Conservation (phyloP, 1,140 invertebrate genomes). For the Euwallacea fornicatus region DNA sequence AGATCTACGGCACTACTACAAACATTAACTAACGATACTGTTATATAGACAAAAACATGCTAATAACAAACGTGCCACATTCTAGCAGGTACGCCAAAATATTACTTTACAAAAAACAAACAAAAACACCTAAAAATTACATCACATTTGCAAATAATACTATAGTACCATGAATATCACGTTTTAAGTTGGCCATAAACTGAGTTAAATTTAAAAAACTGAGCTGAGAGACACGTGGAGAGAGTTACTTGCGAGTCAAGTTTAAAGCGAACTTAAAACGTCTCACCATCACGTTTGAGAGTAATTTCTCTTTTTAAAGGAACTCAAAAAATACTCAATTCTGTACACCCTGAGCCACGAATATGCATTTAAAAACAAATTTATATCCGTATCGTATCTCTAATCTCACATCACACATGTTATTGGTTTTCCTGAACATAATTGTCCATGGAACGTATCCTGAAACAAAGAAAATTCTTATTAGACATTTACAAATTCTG, state of each 20-base stretch:
- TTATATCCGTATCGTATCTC: constrained; percentile 19
- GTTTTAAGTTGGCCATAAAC: constrained; percentile 21
- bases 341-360: constrained; percentile 11
- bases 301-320: constrained; percentile 25
- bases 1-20: constrained; percentile 25
- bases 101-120: constrained; percentile 23
- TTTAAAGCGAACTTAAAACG: constrained; percentile 24
- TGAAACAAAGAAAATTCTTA: constrained; percentile 42
- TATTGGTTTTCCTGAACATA: constrained; percentile 25
- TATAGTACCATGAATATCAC: constrained; percentile 27
- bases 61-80: constrained; percentile 33
- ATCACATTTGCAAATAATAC: constrained; percentile 41
- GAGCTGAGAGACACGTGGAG: too few species aligned
- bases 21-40: constrained; percentile 26
- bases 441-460: constrained; percentile 32
- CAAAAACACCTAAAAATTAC: constrained; percentile 29
- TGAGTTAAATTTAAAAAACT: not conserved
- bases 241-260: not conserved
- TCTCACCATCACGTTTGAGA: not conserved
- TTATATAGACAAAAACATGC: constrained; percentile 27
- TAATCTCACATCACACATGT: constrained; percentile 37
- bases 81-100: constrained; percentile 35
- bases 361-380: constrained; percentile 35
- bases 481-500: not conserved
- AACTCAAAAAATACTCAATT: constrained; percentile 29